Conservation (phyloP, 2,797 vertebrate species). For the Molothrus aeneus region DNA sequence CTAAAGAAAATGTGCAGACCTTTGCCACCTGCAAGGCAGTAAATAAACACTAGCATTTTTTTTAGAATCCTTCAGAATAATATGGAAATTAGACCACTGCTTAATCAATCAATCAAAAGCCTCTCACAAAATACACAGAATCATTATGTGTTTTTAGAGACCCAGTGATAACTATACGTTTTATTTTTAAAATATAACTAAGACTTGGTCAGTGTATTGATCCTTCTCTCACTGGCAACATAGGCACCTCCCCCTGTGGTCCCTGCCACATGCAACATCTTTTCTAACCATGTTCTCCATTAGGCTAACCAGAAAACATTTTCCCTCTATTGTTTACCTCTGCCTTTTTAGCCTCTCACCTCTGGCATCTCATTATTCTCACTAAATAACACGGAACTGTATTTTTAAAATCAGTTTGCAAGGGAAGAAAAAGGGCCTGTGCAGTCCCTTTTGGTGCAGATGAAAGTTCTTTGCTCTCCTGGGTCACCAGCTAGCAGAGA, state of each 20-base stretch:
- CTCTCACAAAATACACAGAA: background rate
- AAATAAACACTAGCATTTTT: background rate
- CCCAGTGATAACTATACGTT: background rate
- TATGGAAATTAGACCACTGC: background rate
- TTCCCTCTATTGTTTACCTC: background rate
- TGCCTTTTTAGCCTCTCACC: background rate
- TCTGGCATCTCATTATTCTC: background rate
- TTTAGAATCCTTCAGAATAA: background rate
- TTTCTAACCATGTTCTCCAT: background rate
- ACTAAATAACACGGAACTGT: background rate
- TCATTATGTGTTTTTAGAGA: background rate
- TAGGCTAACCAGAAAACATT: background rate
- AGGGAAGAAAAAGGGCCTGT: background rate
- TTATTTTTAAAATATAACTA: background rate
- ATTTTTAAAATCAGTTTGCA: background rate
- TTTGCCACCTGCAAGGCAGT: conserved; percentile 10
- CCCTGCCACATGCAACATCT: background rate
- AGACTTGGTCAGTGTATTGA: background rate
- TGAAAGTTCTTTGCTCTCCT: background rate
- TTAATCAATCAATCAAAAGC: background rate
- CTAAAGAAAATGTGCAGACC: background rate
- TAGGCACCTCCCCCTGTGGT: background rate
- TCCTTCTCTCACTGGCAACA: background rate
- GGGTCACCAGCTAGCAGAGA: background rate
- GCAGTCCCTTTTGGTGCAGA: background rate